phyloP scores from a whole-genome alignment of 2,888 invertebrate genomes.

The Cosmia trapezina region DNA sequence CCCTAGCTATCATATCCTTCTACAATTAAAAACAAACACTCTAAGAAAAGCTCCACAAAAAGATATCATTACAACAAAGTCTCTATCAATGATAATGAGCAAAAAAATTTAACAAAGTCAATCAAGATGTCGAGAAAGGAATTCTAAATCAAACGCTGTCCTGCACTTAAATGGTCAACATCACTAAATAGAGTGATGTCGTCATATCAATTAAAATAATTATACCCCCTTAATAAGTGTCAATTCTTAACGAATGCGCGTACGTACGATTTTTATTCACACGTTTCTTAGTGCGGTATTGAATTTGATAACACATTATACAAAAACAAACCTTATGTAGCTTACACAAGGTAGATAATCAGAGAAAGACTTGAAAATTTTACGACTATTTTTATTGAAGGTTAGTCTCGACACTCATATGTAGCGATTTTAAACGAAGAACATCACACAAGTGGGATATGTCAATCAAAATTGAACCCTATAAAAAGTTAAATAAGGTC shows the following conservation, averaged over 20 bases:
- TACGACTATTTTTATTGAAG: conserved; percentile 90
- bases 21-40: conserved; percentile 47
- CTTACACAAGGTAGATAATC: conserved; percentile 66
- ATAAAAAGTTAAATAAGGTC: conserved; percentile 65
- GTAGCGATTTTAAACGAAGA: conserved; percentile 80
- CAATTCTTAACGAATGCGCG: conserved; percentile 91
- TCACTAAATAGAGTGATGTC: conserved; percentile 87
- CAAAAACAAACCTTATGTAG: conserved; percentile 43
- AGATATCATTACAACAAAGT: conserved; percentile 62
- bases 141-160: conserved; percentile 85
- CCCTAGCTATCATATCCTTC: conserved; percentile 26
- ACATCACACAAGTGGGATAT: conserved; percentile 72
- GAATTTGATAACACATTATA: conserved; percentile 55
- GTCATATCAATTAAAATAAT: conserved; percentile 90
- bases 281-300: conserved; percentile 83
- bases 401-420: conserved; percentile 88
- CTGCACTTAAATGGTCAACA: conserved; percentile 79
- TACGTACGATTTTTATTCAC: conserved; percentile 90
- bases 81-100: conserved; percentile 66
- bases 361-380: conserved; percentile 72
- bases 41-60: conserved; percentile 51
- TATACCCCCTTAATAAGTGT: conserved; percentile 90
- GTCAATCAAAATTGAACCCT: conserved; percentile 73
- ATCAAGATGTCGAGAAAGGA: conserved; percentile 75
- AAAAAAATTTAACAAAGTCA: conserved; percentile 66